These are phyloP conservation scores for Drosophila nigromelanica DNA, from an alignment of 1,140 invertebrate genomes.

Conservation along the genomic window DNA sequence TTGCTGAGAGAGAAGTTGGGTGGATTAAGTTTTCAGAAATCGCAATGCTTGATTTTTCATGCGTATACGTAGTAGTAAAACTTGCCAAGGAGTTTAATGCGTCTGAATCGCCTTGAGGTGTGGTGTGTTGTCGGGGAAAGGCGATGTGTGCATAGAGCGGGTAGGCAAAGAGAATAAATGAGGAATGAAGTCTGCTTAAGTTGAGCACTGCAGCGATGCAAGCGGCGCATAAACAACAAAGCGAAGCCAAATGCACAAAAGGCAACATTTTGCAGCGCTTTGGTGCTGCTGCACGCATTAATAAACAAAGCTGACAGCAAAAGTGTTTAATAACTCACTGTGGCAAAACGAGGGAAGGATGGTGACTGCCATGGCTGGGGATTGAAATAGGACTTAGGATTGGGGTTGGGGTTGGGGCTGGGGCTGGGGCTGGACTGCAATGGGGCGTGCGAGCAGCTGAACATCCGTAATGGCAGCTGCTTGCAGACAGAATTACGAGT, in stretches of 20 bases:
- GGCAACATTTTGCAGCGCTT: constrained; percentile 54
- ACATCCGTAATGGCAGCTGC: constrained; percentile 33
- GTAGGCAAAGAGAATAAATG: too few relatives aligned
- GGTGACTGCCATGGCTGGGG: neutral
- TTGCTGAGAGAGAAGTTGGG: constrained; percentile 26
- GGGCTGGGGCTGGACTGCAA: neutral
- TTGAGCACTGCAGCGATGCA: constrained; percentile 27
- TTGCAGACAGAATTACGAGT: constrained; percentile 1
- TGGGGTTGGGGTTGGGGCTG: neutral
- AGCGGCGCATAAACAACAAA: constrained; percentile 50
- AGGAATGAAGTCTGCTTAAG: neutral
- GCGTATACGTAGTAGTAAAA: constrained; percentile 44
- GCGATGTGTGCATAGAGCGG: neutral
- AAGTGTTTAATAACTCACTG: constrained; percentile 70
- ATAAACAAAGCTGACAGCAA: constrained; percentile 67
- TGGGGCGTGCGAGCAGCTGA: constrained; percentile 23
- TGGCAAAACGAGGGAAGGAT: neutral
- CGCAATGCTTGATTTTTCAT: constrained; percentile 56
- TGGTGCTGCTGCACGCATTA: constrained; percentile 54
- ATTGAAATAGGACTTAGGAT: too few relatives aligned
- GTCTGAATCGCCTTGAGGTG: constrained; percentile 11
- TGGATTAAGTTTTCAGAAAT: constrained; percentile 46
- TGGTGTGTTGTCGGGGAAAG: neutral
- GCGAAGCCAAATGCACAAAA: constrained; percentile 46
- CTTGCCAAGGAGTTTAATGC: constrained; percentile 53